Evolutionary conservation across 2,113 vertebrate species (phyloP), one percentile per base, ranked within the genome.

Genomic region (Scatophagus argus): DNA sequence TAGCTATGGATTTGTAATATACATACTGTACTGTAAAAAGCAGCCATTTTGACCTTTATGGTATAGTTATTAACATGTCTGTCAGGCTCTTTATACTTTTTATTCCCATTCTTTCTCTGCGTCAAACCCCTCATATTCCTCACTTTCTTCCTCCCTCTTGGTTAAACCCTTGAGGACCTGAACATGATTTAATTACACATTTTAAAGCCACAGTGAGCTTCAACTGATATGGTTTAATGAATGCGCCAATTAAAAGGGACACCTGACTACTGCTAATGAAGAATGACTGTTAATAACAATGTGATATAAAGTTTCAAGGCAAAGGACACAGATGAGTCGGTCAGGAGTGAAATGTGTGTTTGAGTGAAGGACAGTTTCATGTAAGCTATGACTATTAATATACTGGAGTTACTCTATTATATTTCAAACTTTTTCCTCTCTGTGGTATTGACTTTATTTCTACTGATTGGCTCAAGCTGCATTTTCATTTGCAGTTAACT

Each of bases 181-280:
- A 69, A 44, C 63, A 14, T 39, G 87, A 61, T 81, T 86, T 87
- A 76, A 89, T 87, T 83, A 87, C 63, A 75, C 65, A n/a, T 71
- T 85, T 86, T 81, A 74, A 61, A 5, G 27, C 7, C 1, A 76
- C 16, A 36, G 14, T 9, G 16, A 65, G 63, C 56, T 73, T 61
- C 63, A 49, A 69, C 39, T 23, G 59, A 72, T 31, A 56, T 10
- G 38, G 69, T 81, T 71, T 69, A 73, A 64, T 76, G 41, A 79
- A 14, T 5, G 75, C 44, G 60, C 17, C 80, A 84, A 81, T 84
- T 72, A 87, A 81, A 74, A 46, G 19, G 2, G 69, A 51, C 27
- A 38, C 41, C 56, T 68, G 63, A 80, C 21, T 61, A 32, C 27
- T 56, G 39, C 59, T 84, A 49, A 80, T 77, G 59, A 67, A 54